Evolutionary conservation across 35 echinoderm and acorn worm genomes (phyloP), one percentile per base, ranked within the genome.

Genomic region (Ophiothrix spiculata): DNA sequence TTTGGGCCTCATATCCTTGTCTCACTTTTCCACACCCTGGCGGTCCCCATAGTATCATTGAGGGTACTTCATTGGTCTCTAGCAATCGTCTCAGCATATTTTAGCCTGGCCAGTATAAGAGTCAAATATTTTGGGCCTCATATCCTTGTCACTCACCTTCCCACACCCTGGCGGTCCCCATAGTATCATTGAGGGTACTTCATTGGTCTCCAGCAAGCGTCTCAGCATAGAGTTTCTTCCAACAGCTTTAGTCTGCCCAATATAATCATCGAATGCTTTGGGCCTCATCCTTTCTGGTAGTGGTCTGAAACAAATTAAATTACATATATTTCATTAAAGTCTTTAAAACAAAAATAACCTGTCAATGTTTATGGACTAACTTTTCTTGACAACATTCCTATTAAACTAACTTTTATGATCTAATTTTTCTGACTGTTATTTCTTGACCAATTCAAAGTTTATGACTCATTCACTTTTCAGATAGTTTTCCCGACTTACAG

Each of bases 141-240:
- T n/a, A n/a, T n/a, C n/a, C n/a, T n/a, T n/a, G n/a, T 34, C 36
- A 35, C 31, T 87, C 83, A 98, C 95, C 89, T 98, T 98, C 33
- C 95, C 95, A 86, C 88, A 98, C 35, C 95, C 95, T 25, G 95
- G 95, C 21, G 95, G 95, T 75, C 95, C 95, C 88, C 95, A 98
- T 11, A 98, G 75, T 36, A 98, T 94, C 74, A 94, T 82, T 0
- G 95, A 98, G 1, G 95, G 92, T 36, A 94, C n/a, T 45, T 89
- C 75, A 74, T 89, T 89, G 39, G 63, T 36, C 35, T 81, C 82
- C 33, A 98, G 56, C 11, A 98, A 86, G 0, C 85, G 90, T 32
- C 92, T 87, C 19, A 98, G 81, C 1, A 87, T 77, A 12, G 76
- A 84, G 40, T 91, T 88, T 13, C 23, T 78, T 31, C 95, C 95